These are phyloP conservation scores for Hypocryptadius cinnamomeus DNA, from an alignment of 2,113 vertebrate species.

Conservation along the genomic window DNA sequence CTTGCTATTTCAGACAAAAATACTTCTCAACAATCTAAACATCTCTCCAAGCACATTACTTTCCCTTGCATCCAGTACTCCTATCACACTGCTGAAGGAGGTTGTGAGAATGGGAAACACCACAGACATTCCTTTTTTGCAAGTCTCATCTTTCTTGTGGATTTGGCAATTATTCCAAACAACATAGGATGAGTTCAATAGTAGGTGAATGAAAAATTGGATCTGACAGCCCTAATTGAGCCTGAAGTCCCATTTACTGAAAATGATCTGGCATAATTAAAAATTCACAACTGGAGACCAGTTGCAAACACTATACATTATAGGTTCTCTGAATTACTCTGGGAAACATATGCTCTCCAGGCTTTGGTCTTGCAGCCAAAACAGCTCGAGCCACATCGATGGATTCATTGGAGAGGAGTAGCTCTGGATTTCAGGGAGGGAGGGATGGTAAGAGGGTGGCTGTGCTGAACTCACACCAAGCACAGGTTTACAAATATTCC, in stretches of 20 bases:
- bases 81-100: neutral
- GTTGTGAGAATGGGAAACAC: neutral
- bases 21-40: neutral
- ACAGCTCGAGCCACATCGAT: neutral
- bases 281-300: conserved; percentile 72
- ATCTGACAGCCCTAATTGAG: conserved; percentile 74
- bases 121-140: neutral
- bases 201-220: conserved; percentile 66
- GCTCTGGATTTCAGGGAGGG: neutral
- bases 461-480: neutral
- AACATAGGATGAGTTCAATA: conserved; percentile 53
- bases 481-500: neutral
- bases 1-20: neutral
- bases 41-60: neutral
- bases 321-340: conserved; percentile 46
- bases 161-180: conserved; percentile 63
- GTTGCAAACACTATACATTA: conserved; percentile 60
- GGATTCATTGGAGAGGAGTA: neutral
- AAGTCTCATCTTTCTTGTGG: conserved; percentile 50
- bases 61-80: neutral
- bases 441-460: neutral
- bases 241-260: conserved; percentile 72
- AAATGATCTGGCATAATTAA: conserved; percentile 73
- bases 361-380: conserved; percentile 48
- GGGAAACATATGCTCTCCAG: conserved; percentile 44